Percentiles rank a stretch among this genome's conserved stretches.
phyloP scores from a whole-genome alignment of 2,113 vertebrate genomes.

The Micronycteris hirsuta region DNA sequence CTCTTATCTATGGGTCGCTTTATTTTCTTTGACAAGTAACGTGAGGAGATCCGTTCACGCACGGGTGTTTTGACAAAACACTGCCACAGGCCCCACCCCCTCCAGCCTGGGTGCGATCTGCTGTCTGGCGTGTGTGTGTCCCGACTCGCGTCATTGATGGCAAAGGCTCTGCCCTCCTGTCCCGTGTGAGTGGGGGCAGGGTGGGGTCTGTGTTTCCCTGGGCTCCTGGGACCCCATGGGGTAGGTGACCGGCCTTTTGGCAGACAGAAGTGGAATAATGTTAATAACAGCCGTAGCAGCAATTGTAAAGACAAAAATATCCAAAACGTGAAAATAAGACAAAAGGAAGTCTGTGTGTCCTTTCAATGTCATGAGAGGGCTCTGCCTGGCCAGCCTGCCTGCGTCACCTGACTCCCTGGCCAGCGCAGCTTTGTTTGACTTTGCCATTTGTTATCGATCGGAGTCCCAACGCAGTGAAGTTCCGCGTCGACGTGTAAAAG shows the following conservation, averaged over 20 bases:
- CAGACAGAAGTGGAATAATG: neutral
- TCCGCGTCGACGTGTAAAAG: neutral
- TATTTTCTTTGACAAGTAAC: neutral
- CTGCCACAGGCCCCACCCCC: accelerated
- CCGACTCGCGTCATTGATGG: accelerated
- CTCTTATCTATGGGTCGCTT: neutral
- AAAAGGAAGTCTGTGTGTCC: neutral
- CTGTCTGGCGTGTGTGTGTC: neutral
- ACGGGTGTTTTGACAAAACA: neutral
- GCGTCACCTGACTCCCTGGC: neutral
- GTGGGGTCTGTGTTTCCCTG: neutral
- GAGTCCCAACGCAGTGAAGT: neutral
- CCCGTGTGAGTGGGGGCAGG: neutral
- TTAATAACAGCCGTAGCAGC: too few species aligned
- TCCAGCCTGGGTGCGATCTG: neutral
- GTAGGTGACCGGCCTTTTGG: neutral
- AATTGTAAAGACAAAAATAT: neutral
- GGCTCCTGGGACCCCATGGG: neutral
- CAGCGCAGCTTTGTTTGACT: neutral
- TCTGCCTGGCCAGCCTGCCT: neutral
- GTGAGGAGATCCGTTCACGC: neutral
- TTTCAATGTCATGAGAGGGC: neutral
- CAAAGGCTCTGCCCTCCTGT: neutral
- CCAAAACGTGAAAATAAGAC: neutral
- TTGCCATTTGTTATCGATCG: neutral